Evolutionary conservation across 2,888 invertebrate genomes (phyloP).

Genomic region (Drosophila mimica): DNA sequence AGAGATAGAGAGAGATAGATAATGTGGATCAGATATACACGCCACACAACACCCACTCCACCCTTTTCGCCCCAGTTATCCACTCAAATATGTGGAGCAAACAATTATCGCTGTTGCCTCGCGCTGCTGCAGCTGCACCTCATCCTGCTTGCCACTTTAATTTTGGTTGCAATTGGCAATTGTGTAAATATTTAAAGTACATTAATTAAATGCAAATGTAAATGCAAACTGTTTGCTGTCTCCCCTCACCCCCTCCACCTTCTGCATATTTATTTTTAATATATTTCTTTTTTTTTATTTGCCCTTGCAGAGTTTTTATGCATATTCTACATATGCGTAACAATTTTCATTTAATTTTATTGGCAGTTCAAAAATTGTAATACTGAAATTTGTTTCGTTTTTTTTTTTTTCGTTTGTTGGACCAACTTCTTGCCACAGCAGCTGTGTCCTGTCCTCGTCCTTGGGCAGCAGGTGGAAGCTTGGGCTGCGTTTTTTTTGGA

Average conservation of each 20-base stretch:
- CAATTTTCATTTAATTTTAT: constrained; percentile 74
- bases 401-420: constrained; percentile 15
- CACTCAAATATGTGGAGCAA: constrained; percentile 42
- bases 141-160: constrained; percentile 1
- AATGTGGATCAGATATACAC: background rate
- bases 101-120: constrained; percentile 26
- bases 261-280: background rate
- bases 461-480: constrained; percentile 50
- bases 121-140: background rate
- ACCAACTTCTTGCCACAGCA: constrained; percentile 24
- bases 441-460: constrained; percentile 54
- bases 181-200: constrained; percentile 74
- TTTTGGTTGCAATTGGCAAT: constrained; percentile 26
- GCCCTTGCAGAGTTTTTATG: constrained; percentile 4
- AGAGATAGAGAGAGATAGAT: background rate
- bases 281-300: constrained; percentile 6
- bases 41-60: constrained; percentile 16
- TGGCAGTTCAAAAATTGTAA: constrained; percentile 60
- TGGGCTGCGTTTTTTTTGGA: constrained; percentile 26
- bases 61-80: background rate
- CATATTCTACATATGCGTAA: constrained; percentile 34
- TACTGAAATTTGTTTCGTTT: constrained; percentile 58
- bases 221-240: constrained; percentile 41
- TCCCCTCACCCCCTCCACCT: background rate
- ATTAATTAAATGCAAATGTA: constrained; percentile 77